phyloP scores from a whole-genome alignment of 2,113 vertebrate genomes.

The Scytalopus superciliaris region DNA sequence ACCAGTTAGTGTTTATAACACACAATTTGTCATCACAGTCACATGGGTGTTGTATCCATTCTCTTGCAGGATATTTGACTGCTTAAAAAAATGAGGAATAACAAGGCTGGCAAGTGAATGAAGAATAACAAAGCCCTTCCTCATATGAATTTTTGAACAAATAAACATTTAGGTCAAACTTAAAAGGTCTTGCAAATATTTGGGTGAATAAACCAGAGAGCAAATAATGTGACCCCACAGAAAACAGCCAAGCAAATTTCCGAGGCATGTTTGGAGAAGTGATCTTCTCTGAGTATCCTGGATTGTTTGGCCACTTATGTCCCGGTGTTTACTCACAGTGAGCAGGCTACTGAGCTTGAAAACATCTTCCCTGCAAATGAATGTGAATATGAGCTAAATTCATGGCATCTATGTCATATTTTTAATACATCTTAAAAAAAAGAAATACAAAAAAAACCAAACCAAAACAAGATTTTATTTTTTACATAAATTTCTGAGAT shows the following conservation, averaged over 20 bases:
- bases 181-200: conserved; percentile 55
- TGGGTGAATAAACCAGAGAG: conserved; percentile 4
- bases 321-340: neutral
- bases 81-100: neutral
- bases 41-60: neutral
- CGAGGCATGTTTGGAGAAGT: neutral
- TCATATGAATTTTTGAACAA: conserved; percentile 15
- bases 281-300: neutral
- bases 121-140: neutral
- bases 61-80: neutral
- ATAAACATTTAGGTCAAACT: conserved; percentile 40
- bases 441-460: too few relatives aligned
- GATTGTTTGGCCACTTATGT: neutral
- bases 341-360: neutral
- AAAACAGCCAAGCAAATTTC: conserved; percentile 23
- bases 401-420: accelerated
- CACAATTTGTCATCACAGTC: neutral
- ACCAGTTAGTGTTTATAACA: conserved; percentile 2
- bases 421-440: accelerated
- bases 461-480: neutral
- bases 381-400: neutral
- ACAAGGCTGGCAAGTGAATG: neutral
- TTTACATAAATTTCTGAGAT: neutral
- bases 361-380: neutral
- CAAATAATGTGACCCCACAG: conserved; percentile 12